Evolutionary conservation across 2,797 vertebrate genomes (phyloP), one percentile per base, ranked within the genome.

Genomic region (Melanotaenia trifasciata): DNA sequence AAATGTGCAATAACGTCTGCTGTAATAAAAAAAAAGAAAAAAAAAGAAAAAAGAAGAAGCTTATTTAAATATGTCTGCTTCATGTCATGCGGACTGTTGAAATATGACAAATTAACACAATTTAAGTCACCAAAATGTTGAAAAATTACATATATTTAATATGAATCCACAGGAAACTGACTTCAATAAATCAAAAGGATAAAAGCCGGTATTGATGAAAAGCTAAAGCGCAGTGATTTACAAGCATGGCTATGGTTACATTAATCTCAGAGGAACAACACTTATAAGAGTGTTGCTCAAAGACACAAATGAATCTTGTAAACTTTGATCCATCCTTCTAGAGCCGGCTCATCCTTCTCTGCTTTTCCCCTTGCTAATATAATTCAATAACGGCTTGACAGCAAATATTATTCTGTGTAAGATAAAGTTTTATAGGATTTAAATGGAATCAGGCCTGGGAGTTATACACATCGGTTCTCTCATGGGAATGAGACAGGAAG

Each of bases 351-450:
- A 69, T 71, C 63, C 67, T 68, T 64, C 61, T 76, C 36, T 33
- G 33, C 59, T 53, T 63, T 66, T n/a, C 38, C 20, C 33, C 72
- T 56, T 63, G 16, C 43, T 74, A 74, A 59, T 63, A 73, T 83
- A 82, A 89, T 84, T 84, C 43, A 76, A 91, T 89, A 72, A 76
- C 81, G 71, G 77, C 63, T 79, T 87, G 91, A 91, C 85, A 91
- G 85, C 83, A 92, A 93, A 94, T 90, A 89, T 91, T 85, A 81
- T 88, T 93, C 69, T 83, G 70, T 75, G 76, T 92, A 84, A 78
- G 72, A 90, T 72, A 89, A 87, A 74, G 70, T 88, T 92, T 90
- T 76, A 84, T 84, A 81, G 72, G 59, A 67, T 50, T 74, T 68
- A 90, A 91, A 88, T 88, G 74, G 88, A 92, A 91, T 91, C 88